These are phyloP conservation scores for Drosophila quinaria DNA, from an alignment of 2,888 invertebrate genomes.

Conservation along the genomic window DNA sequence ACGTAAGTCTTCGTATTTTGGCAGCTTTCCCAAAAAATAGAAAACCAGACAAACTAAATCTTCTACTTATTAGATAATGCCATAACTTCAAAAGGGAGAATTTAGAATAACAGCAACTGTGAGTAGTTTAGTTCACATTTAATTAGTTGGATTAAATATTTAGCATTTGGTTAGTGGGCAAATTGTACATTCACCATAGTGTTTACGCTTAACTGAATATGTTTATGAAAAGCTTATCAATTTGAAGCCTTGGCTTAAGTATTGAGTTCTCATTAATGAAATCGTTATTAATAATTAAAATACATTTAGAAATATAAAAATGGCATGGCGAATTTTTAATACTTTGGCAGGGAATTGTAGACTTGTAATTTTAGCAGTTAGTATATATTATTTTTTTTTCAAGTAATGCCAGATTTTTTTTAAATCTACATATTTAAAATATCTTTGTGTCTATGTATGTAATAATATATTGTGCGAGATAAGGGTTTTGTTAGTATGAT, in stretches of 20 bases:
- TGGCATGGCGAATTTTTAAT: not conserved
- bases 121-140: not conserved
- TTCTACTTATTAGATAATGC: not conserved
- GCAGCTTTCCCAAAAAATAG: slow-evolving; percentile 25
- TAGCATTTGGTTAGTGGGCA: not conserved
- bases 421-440: no score
- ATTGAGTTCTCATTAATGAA: not conserved
- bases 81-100: no score
- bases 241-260: not conserved
- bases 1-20: not conserved
- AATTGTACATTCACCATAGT: slow-evolving; percentile 4
- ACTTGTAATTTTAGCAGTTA: no score
- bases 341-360: no score
- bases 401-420: no score
- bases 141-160: slow-evolving; percentile 33
- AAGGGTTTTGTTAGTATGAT: no score
- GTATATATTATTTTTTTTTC: no score
- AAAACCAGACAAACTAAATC: slow-evolving; percentile 20
- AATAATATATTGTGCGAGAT: no score
- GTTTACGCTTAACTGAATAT: not conserved
- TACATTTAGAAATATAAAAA: not conserved
- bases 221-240: not conserved
- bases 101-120: not conserved
- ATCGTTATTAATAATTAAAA: not conserved
- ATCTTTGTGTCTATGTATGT: no score